A percentile compares a stretch with the other conserved stretches of the same genome.
Evolutionary conservation across 2,113 vertebrate species (phyloP).

Genomic region (Plestiodon gilberti): DNA sequence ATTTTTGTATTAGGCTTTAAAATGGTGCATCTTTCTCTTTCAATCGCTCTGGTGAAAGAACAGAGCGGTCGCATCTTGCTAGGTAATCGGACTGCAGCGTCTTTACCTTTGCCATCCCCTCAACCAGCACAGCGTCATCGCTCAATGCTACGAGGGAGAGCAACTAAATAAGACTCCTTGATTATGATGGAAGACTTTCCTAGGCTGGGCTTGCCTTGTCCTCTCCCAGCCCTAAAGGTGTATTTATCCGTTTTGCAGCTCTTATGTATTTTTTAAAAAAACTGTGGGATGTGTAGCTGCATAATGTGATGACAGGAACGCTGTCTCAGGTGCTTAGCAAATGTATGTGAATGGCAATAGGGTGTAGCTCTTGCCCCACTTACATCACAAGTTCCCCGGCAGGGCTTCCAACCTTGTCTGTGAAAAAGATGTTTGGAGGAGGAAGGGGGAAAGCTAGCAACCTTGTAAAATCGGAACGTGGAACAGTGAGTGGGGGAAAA

Average conservation of each 20-base stretch:
- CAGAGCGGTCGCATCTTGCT: slow-evolving; percentile 66
- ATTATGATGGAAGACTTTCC: slow-evolving; percentile 62
- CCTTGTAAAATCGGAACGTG: slow-evolving; percentile 52
- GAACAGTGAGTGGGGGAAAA: slow-evolving; percentile 23
- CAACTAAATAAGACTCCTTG: slow-evolving; percentile 65
- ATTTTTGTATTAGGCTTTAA: slow-evolving; percentile 85
- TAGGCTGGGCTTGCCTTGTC: slow-evolving; percentile 63
- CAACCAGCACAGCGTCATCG: slow-evolving; percentile 66
- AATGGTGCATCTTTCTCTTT: slow-evolving; percentile 74
- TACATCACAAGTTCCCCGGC: not conserved
- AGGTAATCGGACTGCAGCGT: slow-evolving; percentile 59
- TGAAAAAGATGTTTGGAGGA: slow-evolving; percentile 61
- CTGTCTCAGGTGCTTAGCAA: slow-evolving; percentile 68
- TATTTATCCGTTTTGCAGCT: slow-evolving; percentile 66
- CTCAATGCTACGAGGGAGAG: slow-evolving; percentile 64
- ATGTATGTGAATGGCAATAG: slow-evolving; percentile 62
- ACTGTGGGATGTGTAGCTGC: slow-evolving; percentile 45
- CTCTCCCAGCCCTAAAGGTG: slow-evolving; percentile 63
- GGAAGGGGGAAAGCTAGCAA: slow-evolving; percentile 57
- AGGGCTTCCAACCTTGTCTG: slow-evolving; percentile 64
- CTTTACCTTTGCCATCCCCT: slow-evolving; percentile 58
- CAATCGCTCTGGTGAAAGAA: slow-evolving; percentile 71
- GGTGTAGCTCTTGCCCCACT: slow-evolving; percentile 44
- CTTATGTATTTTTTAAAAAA: slow-evolving; percentile 52
- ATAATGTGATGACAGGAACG: slow-evolving; percentile 59